These are phyloP conservation scores for Hephaestus fuliginosus DNA, from an alignment of 2,797 vertebrate genomes.

Conservation along the genomic window DNA sequence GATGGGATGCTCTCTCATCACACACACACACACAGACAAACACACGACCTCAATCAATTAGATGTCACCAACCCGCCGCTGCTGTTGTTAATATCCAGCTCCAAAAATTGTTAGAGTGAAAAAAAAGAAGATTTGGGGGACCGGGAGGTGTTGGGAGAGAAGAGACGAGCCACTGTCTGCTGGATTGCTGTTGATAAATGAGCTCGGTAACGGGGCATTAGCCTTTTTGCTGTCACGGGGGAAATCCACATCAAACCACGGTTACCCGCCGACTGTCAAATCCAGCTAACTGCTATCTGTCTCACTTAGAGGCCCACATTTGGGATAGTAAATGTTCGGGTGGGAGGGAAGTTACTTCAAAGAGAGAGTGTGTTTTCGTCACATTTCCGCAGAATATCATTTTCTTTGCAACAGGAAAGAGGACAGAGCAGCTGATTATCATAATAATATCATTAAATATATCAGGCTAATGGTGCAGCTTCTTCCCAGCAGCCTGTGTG, in stretches of 20 bases:
- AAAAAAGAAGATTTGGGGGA: constrained; percentile 7
- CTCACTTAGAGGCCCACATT: constrained; percentile 47
- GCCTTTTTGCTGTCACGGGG: constrained; percentile 34
- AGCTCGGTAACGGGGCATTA: constrained; percentile 55
- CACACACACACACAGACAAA: not conserved
- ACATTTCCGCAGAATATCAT: not conserved
- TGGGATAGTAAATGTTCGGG: not conserved
- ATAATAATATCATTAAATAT: not conserved
- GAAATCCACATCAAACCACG: constrained; percentile 43
- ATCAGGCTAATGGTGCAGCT: not conserved
- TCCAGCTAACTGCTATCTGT: constrained; percentile 38
- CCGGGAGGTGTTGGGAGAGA: not conserved
- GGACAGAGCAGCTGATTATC: constrained; percentile 7
- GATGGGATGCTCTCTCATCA: not conserved
- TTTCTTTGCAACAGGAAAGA: not conserved
- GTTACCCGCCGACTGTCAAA: constrained; percentile 39
- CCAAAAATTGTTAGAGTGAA: constrained; percentile 16
- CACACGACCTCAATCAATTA: constrained; percentile 23
- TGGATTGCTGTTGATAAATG: constrained; percentile 59
- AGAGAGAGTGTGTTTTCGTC: not conserved
- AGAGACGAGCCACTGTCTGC: constrained; percentile 13
- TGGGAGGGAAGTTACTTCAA: constrained; percentile 1
- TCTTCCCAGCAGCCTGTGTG: not conserved
- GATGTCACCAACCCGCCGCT: not conserved
- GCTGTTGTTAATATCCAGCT: constrained; percentile 17